phyloP scores from a whole-genome alignment of 2,113 vertebrate species.

The Dascyllus trimaculatus region DNA sequence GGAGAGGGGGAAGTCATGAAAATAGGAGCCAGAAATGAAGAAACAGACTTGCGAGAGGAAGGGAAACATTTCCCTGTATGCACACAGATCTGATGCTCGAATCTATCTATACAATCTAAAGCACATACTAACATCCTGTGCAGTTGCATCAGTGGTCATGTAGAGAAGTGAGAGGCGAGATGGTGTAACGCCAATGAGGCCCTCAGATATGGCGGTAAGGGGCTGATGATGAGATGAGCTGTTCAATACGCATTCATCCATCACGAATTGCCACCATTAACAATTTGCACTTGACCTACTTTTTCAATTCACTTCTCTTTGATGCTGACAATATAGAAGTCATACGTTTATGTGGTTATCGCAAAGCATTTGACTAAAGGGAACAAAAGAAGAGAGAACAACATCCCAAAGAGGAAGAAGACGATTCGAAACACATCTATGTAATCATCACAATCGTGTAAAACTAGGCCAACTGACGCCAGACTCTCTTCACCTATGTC shows the following conservation, averaged over 20 bases:
- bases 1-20: constrained; percentile 12
- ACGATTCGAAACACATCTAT: neutral
- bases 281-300: neutral
- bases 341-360: too few relatives aligned
- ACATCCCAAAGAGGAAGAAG: too few relatives aligned
- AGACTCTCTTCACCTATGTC: neutral
- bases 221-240: neutral
- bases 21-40: constrained; percentile 21
- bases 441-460: neutral
- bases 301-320: neutral
- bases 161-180: neutral
- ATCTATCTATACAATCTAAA: constrained; percentile 4
- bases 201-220: neutral
- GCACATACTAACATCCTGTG: constrained; percentile 10
- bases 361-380: too few relatives aligned
- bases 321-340: too few relatives aligned
- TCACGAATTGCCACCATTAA: neutral
- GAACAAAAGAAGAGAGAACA: too few relatives aligned
- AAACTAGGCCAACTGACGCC: neutral
- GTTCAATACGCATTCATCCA: constrained; percentile 2
- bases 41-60: constrained; percentile 25
- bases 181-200: neutral
- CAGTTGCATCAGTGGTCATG: neutral
- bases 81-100: constrained; percentile 9
- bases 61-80: constrained; percentile 13